Evolutionary conservation across 2,113 vertebrate species (phyloP).

Genomic region (Speoplatyrhinus poulsoni): DNA sequence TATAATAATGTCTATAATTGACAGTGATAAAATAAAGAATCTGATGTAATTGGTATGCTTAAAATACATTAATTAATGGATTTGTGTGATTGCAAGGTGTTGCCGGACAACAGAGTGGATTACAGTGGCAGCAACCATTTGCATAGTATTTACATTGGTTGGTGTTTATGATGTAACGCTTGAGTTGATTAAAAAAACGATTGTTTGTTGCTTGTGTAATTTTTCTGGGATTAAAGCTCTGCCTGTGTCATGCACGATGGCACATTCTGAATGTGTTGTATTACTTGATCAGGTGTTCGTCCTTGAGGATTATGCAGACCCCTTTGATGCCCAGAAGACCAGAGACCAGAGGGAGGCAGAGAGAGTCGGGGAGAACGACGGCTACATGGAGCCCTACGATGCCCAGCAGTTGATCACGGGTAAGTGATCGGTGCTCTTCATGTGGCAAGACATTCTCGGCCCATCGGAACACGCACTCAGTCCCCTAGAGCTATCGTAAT

Average conservation of each 20-base stretch:
- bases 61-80: slow-evolving; percentile 9
- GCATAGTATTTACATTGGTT: neutral
- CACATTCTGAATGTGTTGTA: neutral
- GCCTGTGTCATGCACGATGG: neutral
- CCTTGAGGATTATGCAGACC: slow-evolving; percentile 88
- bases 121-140: neutral
- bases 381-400: slow-evolving; percentile 91
- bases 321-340: slow-evolving; percentile 85
- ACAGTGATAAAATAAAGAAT: slow-evolving; percentile 36
- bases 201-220: neutral
- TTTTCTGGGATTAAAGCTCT: neutral
- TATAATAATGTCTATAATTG: neutral
- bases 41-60: neutral
- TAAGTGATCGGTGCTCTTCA: slow-evolving; percentile 10
- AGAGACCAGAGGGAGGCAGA: slow-evolving; percentile 84
- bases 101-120: neutral
- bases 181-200: too few species aligned
- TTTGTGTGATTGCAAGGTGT: slow-evolving; percentile 17
- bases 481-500: slow-evolving; percentile 31
- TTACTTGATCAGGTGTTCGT: slow-evolving; percentile 80
- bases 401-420: slow-evolving; percentile 93
- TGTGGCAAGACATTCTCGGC: slow-evolving; percentile 28
- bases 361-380: slow-evolving; percentile 84
- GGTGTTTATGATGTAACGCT: neutral
- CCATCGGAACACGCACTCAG: slow-evolving; percentile 37